Conservation (phyloP, 2,113 vertebrate genomes). For the Notechis scutatus region DNA sequence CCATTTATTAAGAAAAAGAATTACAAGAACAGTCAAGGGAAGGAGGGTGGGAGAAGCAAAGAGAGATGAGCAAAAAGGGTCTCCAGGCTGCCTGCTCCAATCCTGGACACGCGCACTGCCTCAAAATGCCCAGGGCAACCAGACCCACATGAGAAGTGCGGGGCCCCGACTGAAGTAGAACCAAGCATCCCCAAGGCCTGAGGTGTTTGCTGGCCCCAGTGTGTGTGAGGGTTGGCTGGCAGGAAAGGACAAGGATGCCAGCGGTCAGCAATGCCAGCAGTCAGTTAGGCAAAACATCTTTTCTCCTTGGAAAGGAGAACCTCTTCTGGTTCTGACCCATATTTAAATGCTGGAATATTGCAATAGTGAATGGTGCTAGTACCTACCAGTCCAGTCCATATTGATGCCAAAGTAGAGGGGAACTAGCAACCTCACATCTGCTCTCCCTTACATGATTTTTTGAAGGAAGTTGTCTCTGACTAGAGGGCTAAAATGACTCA, state of each 20-base stretch:
- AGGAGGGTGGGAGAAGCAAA: background rate
- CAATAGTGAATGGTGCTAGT: background rate
- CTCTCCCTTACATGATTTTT: background rate
- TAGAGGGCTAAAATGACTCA: background rate
- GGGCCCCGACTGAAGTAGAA: too few species aligned
- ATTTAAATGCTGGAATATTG: background rate
- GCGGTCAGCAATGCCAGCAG: too few species aligned
- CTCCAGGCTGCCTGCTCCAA: background rate
- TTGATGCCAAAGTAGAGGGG: background rate
- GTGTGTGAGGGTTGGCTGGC: background rate
- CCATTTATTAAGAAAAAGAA: slow-evolving; percentile 8
- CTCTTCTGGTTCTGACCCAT: background rate
- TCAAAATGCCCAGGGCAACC: background rate
- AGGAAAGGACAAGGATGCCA: background rate
- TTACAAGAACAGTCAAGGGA: background rate
- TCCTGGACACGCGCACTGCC: background rate
- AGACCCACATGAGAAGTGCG: background rate
- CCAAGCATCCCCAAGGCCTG: accelerated
- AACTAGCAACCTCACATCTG: background rate
- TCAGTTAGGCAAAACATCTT: background rate
- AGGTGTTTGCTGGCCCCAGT: background rate
- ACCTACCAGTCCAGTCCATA: background rate
- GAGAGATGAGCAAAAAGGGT: background rate
- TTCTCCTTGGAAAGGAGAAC: background rate
- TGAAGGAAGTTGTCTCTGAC: background rate